Evolutionary conservation across 2,797 vertebrate species (phyloP), one percentile per base, ranked within the genome.

Genomic region (Rhadinocentrus ornatus): DNA sequence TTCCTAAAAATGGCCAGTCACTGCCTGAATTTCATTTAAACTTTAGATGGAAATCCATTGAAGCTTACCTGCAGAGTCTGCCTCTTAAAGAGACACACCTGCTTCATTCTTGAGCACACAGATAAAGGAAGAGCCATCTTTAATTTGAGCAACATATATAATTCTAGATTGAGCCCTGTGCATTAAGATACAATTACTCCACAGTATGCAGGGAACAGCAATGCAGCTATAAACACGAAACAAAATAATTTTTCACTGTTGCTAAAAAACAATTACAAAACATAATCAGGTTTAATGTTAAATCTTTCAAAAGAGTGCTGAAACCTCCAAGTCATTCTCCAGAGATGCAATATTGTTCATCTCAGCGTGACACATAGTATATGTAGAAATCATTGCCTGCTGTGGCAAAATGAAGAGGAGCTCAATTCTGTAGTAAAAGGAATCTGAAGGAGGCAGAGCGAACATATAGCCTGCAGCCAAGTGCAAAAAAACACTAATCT

Each of bases 211-310:
- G 41, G 7, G 1, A 11, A n/a, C 66, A 35, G 73, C 12, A 62
- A 0, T 0, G 52, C 31, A 32, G 31, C 31, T 22, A 61, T 31
- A 72, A 74, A 57, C 24, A n/a, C 39, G 52, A 34, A 69, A 44
- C 34, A 65, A 52, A 71, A 16, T 29, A 31, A 72, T 46, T 0
- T 72, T 61, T 59, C 37, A 27, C 66, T 82, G 62, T 63, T 69
- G 27, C 66, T 63, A 39, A 80, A 81, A 83, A 58, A 60, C 31
- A 67, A 63, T 53, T 31, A 66, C 68, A 31, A 57, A 75, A 41
- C 48, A 48, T 71, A 75, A 81, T 82, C 65, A 78, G 67, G 75
- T 84, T 78, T 71, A 72, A 52, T 77, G 73, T 86, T 68, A 84
- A 69, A 78, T 76, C 64, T 67, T 70, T 37, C 29, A 44, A 74